Percentiles rank a stretch among this genome's conserved stretches.
phyloP scores from a whole-genome alignment of 2,797 vertebrate genomes.

The Emys orbicularis region DNA sequence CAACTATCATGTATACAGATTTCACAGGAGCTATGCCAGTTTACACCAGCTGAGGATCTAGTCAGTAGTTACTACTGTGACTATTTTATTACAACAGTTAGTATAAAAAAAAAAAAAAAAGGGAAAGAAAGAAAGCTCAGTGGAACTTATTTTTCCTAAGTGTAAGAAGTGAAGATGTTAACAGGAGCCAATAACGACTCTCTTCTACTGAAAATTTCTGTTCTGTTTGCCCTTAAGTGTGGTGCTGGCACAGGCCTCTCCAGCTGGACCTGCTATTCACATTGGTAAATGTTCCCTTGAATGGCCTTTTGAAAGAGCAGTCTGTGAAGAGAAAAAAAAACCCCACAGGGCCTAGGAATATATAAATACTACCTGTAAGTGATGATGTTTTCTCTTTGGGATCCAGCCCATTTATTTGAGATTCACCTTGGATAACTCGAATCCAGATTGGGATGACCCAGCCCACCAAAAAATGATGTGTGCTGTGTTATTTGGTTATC shows the following conservation, averaged over 20 bases:
- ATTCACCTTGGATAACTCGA: slow-evolving; percentile 70
- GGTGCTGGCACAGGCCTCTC: slow-evolving; percentile 33
- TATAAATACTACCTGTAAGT: slow-evolving; percentile 68
- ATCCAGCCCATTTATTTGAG: slow-evolving; percentile 1
- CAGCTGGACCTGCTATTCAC: neutral
- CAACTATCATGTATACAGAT: neutral
- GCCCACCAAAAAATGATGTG: neutral
- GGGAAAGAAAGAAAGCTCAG: neutral
- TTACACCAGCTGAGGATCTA: neutral
- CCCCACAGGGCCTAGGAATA: slow-evolving; percentile 35
- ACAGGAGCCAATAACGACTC: slow-evolving; percentile 24
- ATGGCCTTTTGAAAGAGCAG: slow-evolving; percentile 66
- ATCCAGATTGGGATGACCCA: neutral
- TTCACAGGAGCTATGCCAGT: fast-evolving
- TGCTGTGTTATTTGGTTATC: neutral
- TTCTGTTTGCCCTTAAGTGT: neutral
- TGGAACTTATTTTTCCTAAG: neutral
- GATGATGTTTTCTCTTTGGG: slow-evolving; percentile 58
- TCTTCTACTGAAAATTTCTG: slow-evolving; percentile 35
- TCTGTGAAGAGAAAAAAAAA: slow-evolving; percentile 41
- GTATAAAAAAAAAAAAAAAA: neutral
- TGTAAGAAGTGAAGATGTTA: slow-evolving; percentile 48
- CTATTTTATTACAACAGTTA: slow-evolving; percentile 11
- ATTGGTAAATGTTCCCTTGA: neutral
- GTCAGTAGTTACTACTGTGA: neutral